These are phyloP conservation scores for Euzophera pinguis DNA, from an alignment of 2,888 invertebrate species.

Conservation along the genomic window DNA sequence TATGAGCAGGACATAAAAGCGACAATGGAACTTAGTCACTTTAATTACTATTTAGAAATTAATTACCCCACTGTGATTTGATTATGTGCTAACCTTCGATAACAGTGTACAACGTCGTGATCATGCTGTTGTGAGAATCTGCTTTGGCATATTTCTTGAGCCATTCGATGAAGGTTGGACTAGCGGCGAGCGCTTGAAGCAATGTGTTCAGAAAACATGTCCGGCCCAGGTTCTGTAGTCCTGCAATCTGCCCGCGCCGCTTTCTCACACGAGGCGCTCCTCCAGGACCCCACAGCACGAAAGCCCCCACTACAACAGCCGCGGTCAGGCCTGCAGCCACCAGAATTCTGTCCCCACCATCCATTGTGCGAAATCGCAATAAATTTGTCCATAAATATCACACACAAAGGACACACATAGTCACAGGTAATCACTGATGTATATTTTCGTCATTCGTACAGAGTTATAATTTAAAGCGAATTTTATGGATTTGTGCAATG, in stretches of 20 bases:
- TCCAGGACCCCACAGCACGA: conserved; percentile 90
- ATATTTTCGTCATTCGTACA: neutral
- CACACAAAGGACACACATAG: neutral
- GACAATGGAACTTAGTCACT: no score
- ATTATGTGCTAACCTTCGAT: conserved; percentile 82
- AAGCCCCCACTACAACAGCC: conserved; percentile 90
- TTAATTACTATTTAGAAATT: no score
- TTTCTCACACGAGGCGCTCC: conserved; percentile 81
- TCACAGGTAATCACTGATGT: neutral
- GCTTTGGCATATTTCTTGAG: conserved; percentile 82
- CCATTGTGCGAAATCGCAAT: conserved; percentile 68
- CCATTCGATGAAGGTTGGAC: conserved; percentile 92
- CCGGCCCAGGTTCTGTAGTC: conserved; percentile 93
- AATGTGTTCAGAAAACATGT: conserved; percentile 96
- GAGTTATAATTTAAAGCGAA: neutral
- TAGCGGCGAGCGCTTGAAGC: conserved; percentile 93
- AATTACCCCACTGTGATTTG: neutral
- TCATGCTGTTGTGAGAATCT: conserved; percentile 84
- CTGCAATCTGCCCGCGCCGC: conserved; percentile 87
- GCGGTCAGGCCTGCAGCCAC: conserved; percentile 90
- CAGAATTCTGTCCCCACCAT: conserved; percentile 86
- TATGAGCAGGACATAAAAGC: no score
- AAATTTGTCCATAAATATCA: neutral
- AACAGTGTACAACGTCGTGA: conserved; percentile 86
- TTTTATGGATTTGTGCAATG: neutral